These are phyloP conservation scores for Lagria hirta DNA, from an alignment of 2,888 invertebrate species.

Conservation along the genomic window DNA sequence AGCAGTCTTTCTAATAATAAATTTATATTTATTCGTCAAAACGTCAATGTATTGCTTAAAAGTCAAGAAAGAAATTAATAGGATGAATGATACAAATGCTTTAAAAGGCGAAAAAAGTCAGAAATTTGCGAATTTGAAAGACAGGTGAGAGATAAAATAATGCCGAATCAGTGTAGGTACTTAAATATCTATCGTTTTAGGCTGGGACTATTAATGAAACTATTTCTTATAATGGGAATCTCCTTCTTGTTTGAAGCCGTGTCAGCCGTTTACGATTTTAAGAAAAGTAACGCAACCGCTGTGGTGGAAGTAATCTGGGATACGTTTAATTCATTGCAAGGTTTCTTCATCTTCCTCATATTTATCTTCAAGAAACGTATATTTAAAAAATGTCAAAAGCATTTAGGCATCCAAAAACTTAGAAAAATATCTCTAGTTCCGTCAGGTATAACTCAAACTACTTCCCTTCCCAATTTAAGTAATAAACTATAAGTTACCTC, in stretches of 20 bases:
- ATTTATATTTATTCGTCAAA: constrained; percentile 67
- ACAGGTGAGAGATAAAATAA: constrained; percentile 58
- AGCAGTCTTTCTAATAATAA: constrained; percentile 64
- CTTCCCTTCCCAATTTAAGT: constrained; percentile 7
- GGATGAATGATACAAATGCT: constrained; percentile 62
- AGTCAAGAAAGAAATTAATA: constrained; percentile 73
- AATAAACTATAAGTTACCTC: too few species aligned
- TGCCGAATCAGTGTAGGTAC: background rate
- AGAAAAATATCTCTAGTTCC: constrained; percentile 21
- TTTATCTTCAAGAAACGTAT: constrained; percentile 71
- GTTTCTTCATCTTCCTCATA: constrained; percentile 68
- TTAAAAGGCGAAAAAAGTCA: constrained; percentile 56
- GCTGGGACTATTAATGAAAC: constrained; percentile 69
- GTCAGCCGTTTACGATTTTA: constrained; percentile 60
- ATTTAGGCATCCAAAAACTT: constrained; percentile 49
- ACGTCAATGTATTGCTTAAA: constrained; percentile 70
- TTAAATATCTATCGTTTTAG: constrained; percentile 51
- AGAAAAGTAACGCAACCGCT: constrained; percentile 55
- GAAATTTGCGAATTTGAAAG: constrained; percentile 66
- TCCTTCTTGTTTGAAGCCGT: constrained; percentile 70
- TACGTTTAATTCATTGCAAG: constrained; percentile 69
- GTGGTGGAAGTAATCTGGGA: constrained; percentile 58
- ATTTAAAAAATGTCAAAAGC: constrained; percentile 60
- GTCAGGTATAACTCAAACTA: constrained; percentile 20
- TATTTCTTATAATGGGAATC: constrained; percentile 79